phyloP scores from a whole-genome alignment of 2,113 vertebrate species.

The Cepphus grylle region DNA sequence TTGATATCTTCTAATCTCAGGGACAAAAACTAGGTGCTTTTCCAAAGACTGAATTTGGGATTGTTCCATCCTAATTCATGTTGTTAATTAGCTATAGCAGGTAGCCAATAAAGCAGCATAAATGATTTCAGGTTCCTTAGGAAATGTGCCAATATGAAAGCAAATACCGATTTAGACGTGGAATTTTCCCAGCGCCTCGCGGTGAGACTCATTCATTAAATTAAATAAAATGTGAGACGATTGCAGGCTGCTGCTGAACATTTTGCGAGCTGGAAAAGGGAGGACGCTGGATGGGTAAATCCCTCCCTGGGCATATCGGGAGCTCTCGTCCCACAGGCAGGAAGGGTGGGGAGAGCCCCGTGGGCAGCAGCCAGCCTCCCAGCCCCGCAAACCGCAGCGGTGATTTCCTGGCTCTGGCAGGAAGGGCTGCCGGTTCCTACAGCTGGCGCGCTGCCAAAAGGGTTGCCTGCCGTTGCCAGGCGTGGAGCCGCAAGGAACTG shows the following conservation, averaged over 20 bases:
- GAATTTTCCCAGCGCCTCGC: neutral
- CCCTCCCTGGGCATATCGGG: neutral
- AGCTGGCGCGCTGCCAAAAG: neutral
- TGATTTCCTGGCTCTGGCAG: neutral
- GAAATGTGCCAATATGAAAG: neutral
- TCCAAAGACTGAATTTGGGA: neutral
- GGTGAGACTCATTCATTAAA: neutral
- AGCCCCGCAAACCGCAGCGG: neutral
- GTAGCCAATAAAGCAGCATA: conserved; percentile 3
- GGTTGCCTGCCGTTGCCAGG: neutral
- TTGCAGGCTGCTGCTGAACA: neutral
- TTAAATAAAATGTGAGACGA: neutral
- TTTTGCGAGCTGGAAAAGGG: neutral
- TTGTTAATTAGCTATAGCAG: conserved; percentile 32
- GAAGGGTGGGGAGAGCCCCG: neutral
- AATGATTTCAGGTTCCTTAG: conserved; percentile 20
- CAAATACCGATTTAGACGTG: neutral
- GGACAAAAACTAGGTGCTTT: neutral
- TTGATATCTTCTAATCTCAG: neutral
- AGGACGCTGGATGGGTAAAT: neutral
- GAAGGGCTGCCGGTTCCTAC: neutral
- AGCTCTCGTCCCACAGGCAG: neutral
- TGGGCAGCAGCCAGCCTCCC: neutral
- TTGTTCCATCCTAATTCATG: neutral
- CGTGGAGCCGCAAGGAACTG: neutral